Conservation (phyloP, 2,888 invertebrate genomes). For the Mechanitis messenoides region DNA sequence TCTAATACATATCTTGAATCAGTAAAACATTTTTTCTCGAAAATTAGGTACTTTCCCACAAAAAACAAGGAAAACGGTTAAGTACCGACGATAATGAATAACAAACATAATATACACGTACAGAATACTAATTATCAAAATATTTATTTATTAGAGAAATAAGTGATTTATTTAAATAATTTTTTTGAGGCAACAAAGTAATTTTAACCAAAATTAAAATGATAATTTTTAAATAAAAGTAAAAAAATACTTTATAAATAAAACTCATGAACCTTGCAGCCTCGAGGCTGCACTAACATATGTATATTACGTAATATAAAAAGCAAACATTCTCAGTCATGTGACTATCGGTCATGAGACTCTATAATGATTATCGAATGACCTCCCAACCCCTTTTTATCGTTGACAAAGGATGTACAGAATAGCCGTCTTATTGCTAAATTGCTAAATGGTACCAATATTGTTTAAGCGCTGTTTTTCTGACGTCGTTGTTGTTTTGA, state of each 20-base stretch:
- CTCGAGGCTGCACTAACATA: constrained; percentile 11
- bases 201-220: too few species aligned
- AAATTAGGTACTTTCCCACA: too few species aligned
- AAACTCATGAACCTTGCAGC: constrained; percentile 8
- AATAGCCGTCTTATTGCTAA: constrained; percentile 33
- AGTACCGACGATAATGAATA: too few species aligned
- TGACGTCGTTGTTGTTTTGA: constrained; percentile 1
- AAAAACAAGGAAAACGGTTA: too few species aligned
- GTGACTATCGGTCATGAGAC: constrained; percentile 29
- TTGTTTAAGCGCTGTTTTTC: constrained; percentile 5
- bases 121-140: too few species aligned
- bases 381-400: constrained; percentile 37
- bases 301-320: constrained; percentile 20
- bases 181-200: too few species aligned
- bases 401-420: constrained; percentile 33
- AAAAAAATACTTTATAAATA: background rate
- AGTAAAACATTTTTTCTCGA: too few species aligned
- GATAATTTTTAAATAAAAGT: background rate
- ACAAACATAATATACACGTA: too few species aligned
- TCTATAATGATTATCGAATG: constrained; percentile 26
- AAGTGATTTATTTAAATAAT: too few species aligned
- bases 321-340: constrained; percentile 25
- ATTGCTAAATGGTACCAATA: constrained; percentile 21
- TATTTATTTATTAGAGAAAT: too few species aligned
- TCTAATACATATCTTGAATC: too few species aligned